Base-by-base conservation (phyloP, 2,797 vertebrate genomes). In the Leuciscus waleckii region DNA sequence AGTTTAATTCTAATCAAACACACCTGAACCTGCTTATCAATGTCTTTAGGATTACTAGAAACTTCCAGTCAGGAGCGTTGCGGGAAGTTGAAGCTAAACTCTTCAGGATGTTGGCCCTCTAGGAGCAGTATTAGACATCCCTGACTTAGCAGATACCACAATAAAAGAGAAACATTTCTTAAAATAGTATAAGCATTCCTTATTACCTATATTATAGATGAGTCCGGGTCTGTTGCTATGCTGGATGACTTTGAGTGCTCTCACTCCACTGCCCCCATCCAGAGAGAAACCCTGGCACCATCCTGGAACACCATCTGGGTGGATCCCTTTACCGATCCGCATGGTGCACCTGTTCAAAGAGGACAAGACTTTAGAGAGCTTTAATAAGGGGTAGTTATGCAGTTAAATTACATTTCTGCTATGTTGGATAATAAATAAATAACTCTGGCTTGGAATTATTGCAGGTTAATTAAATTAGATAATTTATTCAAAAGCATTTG, bases 251-350 rank as follows among this genome's bases (percentile, higher is more conserved):
- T 98, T 99, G 16, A 99, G 95, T 2, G 98, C 97, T 91, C 98
- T 94, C 76, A 99, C 98, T 51, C 98, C 98, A 77, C 96, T 97
- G 0, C 98, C 98, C 43, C 98, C 98, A 26, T 99, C 98, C 92
- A 99, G 91, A 37, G 98, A 99, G 92, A 99, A 99, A 14, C 96
- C 97, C 93, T 99, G 98, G 89, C 98, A 99, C 98, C 98, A 99
- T 82, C 98, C 98, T 0, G 98, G 98, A 91, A 97, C 95, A 0
- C 97, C 97, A 29, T 99, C 98, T 0, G 97, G 97, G 87, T 99
- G 98, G 89, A 98, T 99, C 23, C 97, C 98, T 90, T 93, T 99
- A 21, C 98, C 98, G 4, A 99, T 93, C 35, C 98, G 91, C 98
- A 99, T 99, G 0, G 98, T 99, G 86, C 98, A 99, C 85, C 98